A percentile compares a stretch with the other conserved stretches of the same genome.
phyloP scores from a whole-genome alignment of 2,888 invertebrate genomes.

The Lepetodrilus schrolli region DNA sequence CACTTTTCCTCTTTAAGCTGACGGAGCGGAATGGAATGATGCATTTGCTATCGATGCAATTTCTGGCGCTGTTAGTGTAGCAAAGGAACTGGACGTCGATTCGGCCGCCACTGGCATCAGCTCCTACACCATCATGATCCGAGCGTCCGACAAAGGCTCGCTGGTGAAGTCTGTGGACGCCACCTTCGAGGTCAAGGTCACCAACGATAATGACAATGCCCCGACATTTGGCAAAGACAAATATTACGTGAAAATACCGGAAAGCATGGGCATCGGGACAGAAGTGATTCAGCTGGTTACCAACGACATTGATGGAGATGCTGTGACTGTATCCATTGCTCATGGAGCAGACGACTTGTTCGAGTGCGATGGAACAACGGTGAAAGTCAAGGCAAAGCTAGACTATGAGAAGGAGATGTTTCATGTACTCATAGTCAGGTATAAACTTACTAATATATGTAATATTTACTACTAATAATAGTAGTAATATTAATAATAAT shows the following conservation, averaged over 20 bases:
- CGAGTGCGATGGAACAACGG: neutral
- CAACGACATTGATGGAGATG: neutral
- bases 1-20: neutral
- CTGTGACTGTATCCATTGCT: neutral
- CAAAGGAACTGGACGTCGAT: neutral
- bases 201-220: neutral
- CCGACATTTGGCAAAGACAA: neutral
- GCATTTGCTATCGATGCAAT: neutral
- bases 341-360: neutral
- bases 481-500: no score
- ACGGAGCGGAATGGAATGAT: neutral
- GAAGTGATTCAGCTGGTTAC: neutral
- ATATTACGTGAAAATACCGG: neutral
- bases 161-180: neutral
- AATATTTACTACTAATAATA: no score
- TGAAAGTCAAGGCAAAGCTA: neutral
- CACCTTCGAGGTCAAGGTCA: neutral
- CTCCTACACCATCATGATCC: neutral
- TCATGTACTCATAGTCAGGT: neutral
- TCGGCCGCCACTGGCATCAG: neutral
- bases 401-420: neutral
- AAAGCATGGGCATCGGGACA: neutral
- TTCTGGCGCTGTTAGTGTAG: neutral
- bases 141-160: neutral
- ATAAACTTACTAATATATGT: no score